phyloP scores from a whole-genome alignment of 2,888 invertebrate species.

The Tiliacea citrago region DNA sequence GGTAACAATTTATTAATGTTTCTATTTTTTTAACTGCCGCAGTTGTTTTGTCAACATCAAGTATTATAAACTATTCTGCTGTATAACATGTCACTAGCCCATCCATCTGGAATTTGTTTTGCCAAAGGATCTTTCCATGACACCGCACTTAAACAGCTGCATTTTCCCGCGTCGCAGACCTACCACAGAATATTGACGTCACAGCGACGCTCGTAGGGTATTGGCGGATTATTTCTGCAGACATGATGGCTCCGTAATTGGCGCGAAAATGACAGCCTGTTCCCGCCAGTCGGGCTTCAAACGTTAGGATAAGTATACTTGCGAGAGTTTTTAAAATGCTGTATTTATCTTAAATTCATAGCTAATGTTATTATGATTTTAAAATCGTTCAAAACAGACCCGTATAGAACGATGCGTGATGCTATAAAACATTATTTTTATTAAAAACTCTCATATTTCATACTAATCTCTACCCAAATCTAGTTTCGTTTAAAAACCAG shows the following conservation, averaged over 20 bases:
- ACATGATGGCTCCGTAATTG: conserved; percentile 55
- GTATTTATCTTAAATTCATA: too few species aligned
- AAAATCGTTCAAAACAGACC: not conserved
- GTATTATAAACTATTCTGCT: not conserved
- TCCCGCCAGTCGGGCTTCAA: conserved; percentile 29
- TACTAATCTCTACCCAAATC: conserved; percentile 26
- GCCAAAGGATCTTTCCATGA: conserved; percentile 29
- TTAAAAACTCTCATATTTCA: conserved; percentile 15
- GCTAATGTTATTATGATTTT: too few species aligned
- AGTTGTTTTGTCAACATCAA: not conserved
- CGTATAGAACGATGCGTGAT: not conserved
- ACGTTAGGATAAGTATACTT: conserved; percentile 32
- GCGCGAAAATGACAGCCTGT: conserved; percentile 48
- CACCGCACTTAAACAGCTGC: conserved; percentile 30
- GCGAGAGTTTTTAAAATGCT: conserved; percentile 15
- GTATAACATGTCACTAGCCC: not conserved
- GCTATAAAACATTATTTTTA: not conserved
- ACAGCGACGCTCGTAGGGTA: conserved; percentile 24
- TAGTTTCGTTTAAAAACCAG: conserved; percentile 18
- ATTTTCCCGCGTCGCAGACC: conserved; percentile 38
- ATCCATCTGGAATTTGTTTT: conserved; percentile 25
- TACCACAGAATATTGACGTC: conserved; percentile 31
- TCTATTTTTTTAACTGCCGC: not conserved
- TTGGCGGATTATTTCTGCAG: conserved; percentile 49
- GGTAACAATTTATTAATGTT: not conserved